A percentile compares a stretch with the other conserved stretches of the same genome.
Conservation (phyloP, 2,888 invertebrate species). For the Hololepta plana region DNA sequence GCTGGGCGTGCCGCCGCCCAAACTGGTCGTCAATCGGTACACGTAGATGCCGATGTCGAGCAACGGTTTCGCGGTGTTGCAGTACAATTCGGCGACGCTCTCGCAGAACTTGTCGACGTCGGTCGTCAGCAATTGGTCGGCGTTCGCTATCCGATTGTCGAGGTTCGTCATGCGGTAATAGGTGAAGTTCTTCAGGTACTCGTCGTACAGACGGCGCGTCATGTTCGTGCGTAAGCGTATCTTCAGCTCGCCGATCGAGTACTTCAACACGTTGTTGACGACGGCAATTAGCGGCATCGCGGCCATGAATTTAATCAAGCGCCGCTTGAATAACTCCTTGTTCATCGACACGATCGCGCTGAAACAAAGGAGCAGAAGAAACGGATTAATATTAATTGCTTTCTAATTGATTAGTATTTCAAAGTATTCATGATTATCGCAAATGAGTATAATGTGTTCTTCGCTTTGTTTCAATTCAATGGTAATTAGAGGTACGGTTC, state of each 20-base stretch:
- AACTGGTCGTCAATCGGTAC: slow-evolving; percentile 59
- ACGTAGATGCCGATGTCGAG: slow-evolving; percentile 91
- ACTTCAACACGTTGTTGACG: slow-evolving; percentile 87
- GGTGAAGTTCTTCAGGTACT: slow-evolving; percentile 90
- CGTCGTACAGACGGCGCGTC: slow-evolving; percentile 69
- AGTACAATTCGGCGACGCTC: slow-evolving; percentile 86
- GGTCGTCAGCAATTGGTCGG: slow-evolving; percentile 87
- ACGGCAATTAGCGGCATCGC: slow-evolving; percentile 84
- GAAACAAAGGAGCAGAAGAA: slow-evolving; percentile 29
- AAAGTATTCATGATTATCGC: no score
- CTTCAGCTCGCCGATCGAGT: slow-evolving; percentile 86
- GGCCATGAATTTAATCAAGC: slow-evolving; percentile 59
- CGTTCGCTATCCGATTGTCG: slow-evolving; percentile 88
- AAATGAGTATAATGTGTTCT: no score
- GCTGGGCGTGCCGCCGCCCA: slow-evolving; percentile 80
- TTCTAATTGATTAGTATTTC: no score
- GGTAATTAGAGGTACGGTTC: no score
- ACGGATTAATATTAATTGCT: no score
- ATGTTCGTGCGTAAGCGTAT: slow-evolving; percentile 78
- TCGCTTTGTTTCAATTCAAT: no score
- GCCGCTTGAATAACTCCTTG: slow-evolving; percentile 50
- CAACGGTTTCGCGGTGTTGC: slow-evolving; percentile 89
- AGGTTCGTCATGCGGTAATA: slow-evolving; percentile 89
- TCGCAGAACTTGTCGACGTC: slow-evolving; percentile 97
- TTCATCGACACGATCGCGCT: slow-evolving; percentile 89